Percentiles rank a stretch among this genome's conserved stretches.
These are phyloP conservation scores for Takifugu flavidus DNA, from an alignment of 2,113 vertebrate species.

Conservation along the genomic window DNA sequence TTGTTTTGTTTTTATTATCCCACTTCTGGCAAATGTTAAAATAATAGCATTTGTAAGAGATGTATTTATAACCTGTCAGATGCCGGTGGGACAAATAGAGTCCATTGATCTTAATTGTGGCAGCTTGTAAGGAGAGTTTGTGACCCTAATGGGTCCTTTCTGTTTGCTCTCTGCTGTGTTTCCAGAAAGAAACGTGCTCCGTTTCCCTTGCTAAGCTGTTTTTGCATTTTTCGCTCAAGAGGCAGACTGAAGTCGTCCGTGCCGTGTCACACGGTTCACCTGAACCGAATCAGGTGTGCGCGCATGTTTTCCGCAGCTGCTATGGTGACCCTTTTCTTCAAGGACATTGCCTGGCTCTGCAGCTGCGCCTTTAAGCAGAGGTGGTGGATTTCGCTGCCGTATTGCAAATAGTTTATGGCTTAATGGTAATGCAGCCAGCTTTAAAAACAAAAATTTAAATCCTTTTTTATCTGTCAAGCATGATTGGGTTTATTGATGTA, in stretches of 20 bases:
- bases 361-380: slow-evolving; percentile 2
- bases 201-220: background rate
- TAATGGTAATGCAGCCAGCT: no score
- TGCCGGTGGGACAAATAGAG: background rate
- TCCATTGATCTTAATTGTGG: background rate
- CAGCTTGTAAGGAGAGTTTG: background rate
- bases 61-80: slow-evolving; percentile 2
- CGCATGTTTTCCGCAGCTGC: slow-evolving; percentile 25
- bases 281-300: slow-evolving; percentile 6
- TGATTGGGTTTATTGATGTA: background rate
- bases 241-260: background rate
- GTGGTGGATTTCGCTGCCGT: background rate
- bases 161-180: no score
- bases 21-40: slow-evolving; percentile 11
- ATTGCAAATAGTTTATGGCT: background rate
- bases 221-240: background rate
- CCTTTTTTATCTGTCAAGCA: background rate
- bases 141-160: background rate
- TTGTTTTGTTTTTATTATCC: slow-evolving; percentile 17
- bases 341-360: slow-evolving; percentile 41
- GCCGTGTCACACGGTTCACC: background rate
- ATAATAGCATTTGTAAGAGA: slow-evolving; percentile 4
- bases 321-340: slow-evolving; percentile 55
- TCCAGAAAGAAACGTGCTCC: background rate
- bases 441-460: no score